These are phyloP conservation scores for Myodes glareolus DNA, from an alignment of 2,113 vertebrate genomes.

Conservation along the genomic window DNA sequence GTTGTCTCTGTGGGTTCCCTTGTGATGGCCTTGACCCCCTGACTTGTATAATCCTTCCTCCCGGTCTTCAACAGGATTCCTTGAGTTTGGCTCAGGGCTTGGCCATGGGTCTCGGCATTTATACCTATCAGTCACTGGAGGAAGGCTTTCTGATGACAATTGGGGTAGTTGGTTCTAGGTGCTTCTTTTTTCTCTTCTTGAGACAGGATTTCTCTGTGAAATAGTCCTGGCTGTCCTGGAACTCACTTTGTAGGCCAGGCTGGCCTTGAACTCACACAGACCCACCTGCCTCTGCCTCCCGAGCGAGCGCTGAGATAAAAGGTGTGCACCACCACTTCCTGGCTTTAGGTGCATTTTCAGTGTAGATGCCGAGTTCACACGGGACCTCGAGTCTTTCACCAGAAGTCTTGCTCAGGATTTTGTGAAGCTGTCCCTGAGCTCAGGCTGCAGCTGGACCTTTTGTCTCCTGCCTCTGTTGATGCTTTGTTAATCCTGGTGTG, in stretches of 20 bases:
- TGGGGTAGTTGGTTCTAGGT: background rate
- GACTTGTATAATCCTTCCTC: background rate
- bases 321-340: no score
- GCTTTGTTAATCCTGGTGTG: background rate
- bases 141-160: background rate
- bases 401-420: background rate
- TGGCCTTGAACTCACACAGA: no score
- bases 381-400: background rate
- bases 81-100: background rate
- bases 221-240: no score
- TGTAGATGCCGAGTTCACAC: background rate
- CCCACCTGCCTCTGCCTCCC: no score
- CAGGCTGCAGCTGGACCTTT: background rate
- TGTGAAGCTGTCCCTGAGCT: background rate
- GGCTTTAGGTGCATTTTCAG: background rate
- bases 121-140: background rate
- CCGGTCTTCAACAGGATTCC: background rate
- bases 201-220: no score
- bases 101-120: background rate
- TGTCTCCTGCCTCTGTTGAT: background rate
- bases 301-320: no score
- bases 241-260: no score
- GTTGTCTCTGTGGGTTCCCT: background rate
- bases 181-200: no score
- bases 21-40: background rate